Evolutionary conservation across 2,113 vertebrate genomes (phyloP).

Genomic region (Holacanthus passer): DNA sequence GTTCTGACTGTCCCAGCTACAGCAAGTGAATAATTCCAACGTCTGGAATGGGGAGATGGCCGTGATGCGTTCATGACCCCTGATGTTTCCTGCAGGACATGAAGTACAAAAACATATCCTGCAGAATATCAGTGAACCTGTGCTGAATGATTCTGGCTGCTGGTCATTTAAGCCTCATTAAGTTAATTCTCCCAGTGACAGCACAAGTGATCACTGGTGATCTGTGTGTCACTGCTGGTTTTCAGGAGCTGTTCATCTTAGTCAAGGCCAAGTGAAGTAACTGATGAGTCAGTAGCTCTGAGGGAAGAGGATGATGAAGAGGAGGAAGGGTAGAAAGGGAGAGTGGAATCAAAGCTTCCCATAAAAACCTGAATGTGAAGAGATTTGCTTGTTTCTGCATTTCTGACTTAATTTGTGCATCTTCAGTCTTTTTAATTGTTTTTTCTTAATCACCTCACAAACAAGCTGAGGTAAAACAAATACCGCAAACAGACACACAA

Average conservation of each 20-base stretch:
- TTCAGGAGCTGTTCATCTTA: constrained; percentile 33
- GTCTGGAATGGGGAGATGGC: background rate
- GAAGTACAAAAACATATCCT: background rate
- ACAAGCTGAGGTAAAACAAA: constrained; percentile 13
- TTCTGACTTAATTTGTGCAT: constrained; percentile 34
- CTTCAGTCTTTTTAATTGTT: constrained; percentile 43
- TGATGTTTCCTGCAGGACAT: background rate
- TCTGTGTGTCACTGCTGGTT: constrained; percentile 24
- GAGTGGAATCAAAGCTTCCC: background rate
- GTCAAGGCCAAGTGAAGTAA: constrained; percentile 45
- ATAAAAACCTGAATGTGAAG: background rate
- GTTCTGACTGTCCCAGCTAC: background rate
- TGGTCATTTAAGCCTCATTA: constrained; percentile 15
- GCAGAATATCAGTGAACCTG: background rate
- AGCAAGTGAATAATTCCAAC: background rate
- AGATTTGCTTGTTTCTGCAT: constrained; percentile 1
- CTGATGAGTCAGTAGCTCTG: constrained; percentile 55
- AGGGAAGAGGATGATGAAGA: constrained; percentile 8
- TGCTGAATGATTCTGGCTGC: constrained; percentile 3
- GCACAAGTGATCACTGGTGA: constrained; percentile 33
- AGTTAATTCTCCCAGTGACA: constrained; percentile 11
- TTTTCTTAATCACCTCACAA: constrained; percentile 37
- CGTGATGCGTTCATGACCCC: background rate
- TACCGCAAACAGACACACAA: background rate
- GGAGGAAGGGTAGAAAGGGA: background rate